Base-by-base conservation (phyloP, 1,140 invertebrate genomes). In the Trichomalopsis sarcophagae region DNA sequence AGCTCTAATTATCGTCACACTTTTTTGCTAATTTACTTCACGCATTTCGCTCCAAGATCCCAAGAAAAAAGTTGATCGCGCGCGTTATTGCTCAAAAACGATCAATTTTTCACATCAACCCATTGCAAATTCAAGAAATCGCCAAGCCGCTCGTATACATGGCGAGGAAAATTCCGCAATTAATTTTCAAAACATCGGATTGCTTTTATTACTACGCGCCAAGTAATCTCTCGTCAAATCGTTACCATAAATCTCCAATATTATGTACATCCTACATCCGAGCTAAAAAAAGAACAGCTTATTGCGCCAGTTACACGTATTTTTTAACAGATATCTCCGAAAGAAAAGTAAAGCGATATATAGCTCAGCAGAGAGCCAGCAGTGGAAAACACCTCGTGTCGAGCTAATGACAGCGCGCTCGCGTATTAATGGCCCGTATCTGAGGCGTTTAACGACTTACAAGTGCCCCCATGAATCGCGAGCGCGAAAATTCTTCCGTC, bases 401-500 rank as follows among this genome's bases (percentile, higher is more conserved):
- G 40, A 71, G n/a, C 75, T 69, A 84, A 84, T 69, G 66, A 23
- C 62, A 84, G 17, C 27, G 33, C 66, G n/a, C 13, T n/a, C 10
- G 27, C 23, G 23, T 55, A 78, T 78, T 84, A 84, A 78, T 84
- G 50, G 71, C n/a, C 50, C 44, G 17, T 66, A 83, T 2, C 21
- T n/a, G 27, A 68, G 21, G 21, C 2, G 55, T 83, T 66, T 68
- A 69, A 77, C 47, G 50, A 83, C 23, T 62, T 55, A 76, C 73
- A 40, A 76, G n/a, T 27, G n/a, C 17, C 50, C 1, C 30, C n/a
- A 55, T 33, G 47, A 84, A 69, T 77, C 82, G 75, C 23, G 9
- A 77, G 23, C 44, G 11, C 23, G 17, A 68, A 78, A 44, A 84
- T 77, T 77, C 75, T 84, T 84, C 36, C 10, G 17, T 78, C 75